A percentile compares a stretch with the other conserved stretches of the same genome.
These are phyloP conservation scores for Chaitophorus viminalis DNA, from an alignment of 2,888 invertebrate species.

Conservation along the genomic window DNA sequence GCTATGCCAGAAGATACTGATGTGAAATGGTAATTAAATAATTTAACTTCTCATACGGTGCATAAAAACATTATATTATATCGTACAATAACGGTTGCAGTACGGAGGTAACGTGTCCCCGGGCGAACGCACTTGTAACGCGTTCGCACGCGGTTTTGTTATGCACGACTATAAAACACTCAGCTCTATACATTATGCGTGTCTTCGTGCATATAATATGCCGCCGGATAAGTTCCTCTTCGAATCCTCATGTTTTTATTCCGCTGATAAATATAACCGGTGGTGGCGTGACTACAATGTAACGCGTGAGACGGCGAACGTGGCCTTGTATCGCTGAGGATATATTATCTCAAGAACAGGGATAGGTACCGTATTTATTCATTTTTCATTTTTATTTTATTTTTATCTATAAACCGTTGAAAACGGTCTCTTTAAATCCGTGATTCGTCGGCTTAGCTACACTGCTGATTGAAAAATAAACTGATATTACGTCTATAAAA, in stretches of 20 bases:
- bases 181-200: not conserved
- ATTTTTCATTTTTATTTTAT: not conserved
- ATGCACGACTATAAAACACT: not conserved
- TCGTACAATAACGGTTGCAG: not conserved
- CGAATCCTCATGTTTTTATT: not conserved
- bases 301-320: no score
- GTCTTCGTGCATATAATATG: not conserved
- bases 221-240: not conserved
- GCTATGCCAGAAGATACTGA: no score
- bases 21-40: not conserved
- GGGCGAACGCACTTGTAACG: not conserved
- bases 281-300: not conserved
- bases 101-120: not conserved
- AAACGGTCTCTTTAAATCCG: not conserved
- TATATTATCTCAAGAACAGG: no score
- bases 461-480: not conserved
- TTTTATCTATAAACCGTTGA: not conserved
- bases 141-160: not conserved
- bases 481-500: no score
- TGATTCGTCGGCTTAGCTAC: not conserved
- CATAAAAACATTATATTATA: not conserved
- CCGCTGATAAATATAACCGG: not conserved
- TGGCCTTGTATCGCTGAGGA: no score
- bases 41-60: not conserved
- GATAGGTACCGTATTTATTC: not conserved